Percentiles rank a stretch among this genome's conserved stretches.
Evolutionary conservation across 2,888 invertebrate genomes (phyloP).

Genomic region (Ectemnius cavifrons): DNA sequence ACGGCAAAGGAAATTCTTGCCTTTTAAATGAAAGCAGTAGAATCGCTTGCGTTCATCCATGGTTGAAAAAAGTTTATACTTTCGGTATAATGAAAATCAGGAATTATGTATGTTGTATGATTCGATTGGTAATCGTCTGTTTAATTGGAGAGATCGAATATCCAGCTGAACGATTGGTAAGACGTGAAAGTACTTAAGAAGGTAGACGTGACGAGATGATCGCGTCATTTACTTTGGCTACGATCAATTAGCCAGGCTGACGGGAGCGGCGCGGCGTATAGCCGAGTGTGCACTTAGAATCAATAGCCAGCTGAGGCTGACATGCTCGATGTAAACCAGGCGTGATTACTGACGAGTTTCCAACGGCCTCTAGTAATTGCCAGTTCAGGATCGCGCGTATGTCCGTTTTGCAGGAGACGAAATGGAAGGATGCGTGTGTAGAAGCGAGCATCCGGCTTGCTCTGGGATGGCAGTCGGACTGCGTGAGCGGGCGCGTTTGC

Average conservation of each 20-base stretch:
- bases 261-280: slow-evolving; percentile 43
- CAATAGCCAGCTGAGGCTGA: slow-evolving; percentile 47
- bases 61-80: no score
- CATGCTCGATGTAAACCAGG: slow-evolving; percentile 58
- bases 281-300: slow-evolving; percentile 59
- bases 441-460: no score
- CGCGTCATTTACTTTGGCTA: not conserved
- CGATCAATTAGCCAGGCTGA: slow-evolving; percentile 18
- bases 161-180: no score
- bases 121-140: no score
- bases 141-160: no score
- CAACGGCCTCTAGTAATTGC: slow-evolving; percentile 62
- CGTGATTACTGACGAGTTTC: slow-evolving; percentile 64
- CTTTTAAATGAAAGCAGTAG: no score
- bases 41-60: no score
- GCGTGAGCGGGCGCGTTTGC: slow-evolving; percentile 36
- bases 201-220: no score
- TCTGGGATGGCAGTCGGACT: slow-evolving; percentile 24
- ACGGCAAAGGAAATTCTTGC: no score
- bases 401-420: slow-evolving; percentile 51
- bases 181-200: no score
- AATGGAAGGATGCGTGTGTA: slow-evolving; percentile 25
- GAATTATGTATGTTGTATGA: no score
- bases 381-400: slow-evolving; percentile 51
- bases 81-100: no score